These are phyloP conservation scores for Aphelinus certus DNA, from an alignment of 1,140 invertebrate species.

Conservation along the genomic window DNA sequence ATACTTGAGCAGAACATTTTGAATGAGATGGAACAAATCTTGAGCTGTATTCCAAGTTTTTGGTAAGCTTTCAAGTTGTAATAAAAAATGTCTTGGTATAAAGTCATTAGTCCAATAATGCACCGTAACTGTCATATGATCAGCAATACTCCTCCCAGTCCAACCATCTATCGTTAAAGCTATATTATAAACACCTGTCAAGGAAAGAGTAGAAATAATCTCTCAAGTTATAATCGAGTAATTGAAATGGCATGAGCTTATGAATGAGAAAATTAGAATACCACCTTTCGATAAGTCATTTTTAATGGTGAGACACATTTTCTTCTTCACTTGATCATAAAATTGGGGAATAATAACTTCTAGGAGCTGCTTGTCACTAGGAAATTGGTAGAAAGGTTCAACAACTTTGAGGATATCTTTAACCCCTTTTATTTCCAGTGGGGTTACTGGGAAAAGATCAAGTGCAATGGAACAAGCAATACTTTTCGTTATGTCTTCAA, in stretches of 20 bases:
- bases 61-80: slow-evolving; percentile 37
- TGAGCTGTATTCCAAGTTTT: slow-evolving; percentile 36
- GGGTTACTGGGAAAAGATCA: slow-evolving; percentile 31
- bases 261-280: no score
- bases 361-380: slow-evolving; percentile 31
- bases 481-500: slow-evolving; percentile 30
- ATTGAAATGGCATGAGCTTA: no score
- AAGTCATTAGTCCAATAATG: slow-evolving; percentile 39
- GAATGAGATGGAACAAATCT: slow-evolving; percentile 36
- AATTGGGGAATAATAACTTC: slow-evolving; percentile 34
- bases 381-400: slow-evolving; percentile 39
- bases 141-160: slow-evolving; percentile 31
- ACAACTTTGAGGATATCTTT: slow-evolving; percentile 20
- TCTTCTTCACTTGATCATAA: slow-evolving; percentile 37
- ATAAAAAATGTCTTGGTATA: slow-evolving; percentile 29
- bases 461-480: slow-evolving; percentile 28
- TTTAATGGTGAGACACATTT: slow-evolving; percentile 27
- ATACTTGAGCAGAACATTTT: slow-evolving; percentile 39
- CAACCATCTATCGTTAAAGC: slow-evolving; percentile 41
- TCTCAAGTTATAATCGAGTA: not conserved
- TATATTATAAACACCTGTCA: slow-evolving; percentile 32
- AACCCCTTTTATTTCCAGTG: slow-evolving; percentile 25
- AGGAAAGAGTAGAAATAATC: not conserved
- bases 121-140: slow-evolving; percentile 35
- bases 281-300: slow-evolving; percentile 31